Evolutionary conservation across 2,797 vertebrate genomes (phyloP).

Genomic region (Tragelaphus oryx): DNA sequence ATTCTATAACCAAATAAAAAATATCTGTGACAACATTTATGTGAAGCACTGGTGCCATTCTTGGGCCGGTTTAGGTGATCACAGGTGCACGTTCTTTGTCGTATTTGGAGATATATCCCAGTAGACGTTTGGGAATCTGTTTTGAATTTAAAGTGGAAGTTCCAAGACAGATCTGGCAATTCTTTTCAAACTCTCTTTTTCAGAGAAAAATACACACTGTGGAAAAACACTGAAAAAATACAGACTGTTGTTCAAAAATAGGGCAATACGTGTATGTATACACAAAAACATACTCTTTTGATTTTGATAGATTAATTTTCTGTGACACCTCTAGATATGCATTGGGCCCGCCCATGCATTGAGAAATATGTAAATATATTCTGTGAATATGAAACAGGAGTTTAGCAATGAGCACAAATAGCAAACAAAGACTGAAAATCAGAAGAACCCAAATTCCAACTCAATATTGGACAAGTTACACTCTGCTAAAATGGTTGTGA

Average conservation of each 20-base stretch:
- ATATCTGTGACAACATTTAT: constrained; percentile 64
- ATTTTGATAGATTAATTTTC: constrained; percentile 3
- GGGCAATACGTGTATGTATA: not conserved
- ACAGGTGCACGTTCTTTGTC: constrained; percentile 72
- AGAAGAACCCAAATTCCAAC: not conserved
- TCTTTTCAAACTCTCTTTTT: constrained; percentile 64
- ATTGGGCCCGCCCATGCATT: not conserved
- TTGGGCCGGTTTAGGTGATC: constrained; percentile 74
- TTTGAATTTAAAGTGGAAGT: constrained; percentile 79
- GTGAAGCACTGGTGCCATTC: constrained; percentile 73
- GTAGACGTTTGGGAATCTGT: constrained; percentile 75
- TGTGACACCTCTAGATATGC: not conserved
- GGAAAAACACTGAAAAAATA: constrained; percentile 34
- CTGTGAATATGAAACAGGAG: not conserved
- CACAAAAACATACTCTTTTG: not conserved
- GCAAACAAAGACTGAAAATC: not conserved
- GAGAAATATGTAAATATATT: not conserved
- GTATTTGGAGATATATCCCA: constrained; percentile 67
- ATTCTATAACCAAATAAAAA: constrained; percentile 64
- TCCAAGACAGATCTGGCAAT: constrained; percentile 76
- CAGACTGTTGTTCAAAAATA: not conserved
- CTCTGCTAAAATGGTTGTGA: not conserved
- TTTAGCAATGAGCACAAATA: not conserved
- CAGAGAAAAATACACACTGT: constrained; percentile 60
- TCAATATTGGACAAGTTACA: not conserved